phyloP scores from a whole-genome alignment of 2,113 vertebrate genomes.

The human region DNA sequence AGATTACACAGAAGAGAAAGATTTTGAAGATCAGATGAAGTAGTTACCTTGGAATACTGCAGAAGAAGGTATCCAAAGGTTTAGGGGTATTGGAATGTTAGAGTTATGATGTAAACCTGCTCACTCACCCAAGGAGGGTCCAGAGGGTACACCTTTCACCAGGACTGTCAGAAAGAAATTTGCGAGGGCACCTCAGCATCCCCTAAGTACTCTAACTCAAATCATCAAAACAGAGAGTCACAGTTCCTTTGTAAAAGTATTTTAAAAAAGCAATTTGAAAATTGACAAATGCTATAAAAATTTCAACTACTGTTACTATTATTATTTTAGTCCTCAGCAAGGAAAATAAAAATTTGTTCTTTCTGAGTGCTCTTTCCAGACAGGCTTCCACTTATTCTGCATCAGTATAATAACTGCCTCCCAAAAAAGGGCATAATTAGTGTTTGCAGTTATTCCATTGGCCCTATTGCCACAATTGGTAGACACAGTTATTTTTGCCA shows the following conservation, averaged over 20 bases:
- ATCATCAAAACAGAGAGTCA: no score
- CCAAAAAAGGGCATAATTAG: not conserved
- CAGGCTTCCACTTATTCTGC: not conserved
- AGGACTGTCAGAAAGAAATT: no score
- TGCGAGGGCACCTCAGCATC: no score
- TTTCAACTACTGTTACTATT: not conserved
- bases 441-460: not conserved
- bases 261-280: constrained; percentile 28
- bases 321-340: not conserved
- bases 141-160: no score
- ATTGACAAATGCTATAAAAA: not conserved
- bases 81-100: no score
- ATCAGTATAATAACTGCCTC: not conserved
- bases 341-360: not conserved
- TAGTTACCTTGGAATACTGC: not conserved
- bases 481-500: not conserved
- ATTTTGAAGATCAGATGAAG: not conserved
- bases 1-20: not conserved
- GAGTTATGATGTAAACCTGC: no score
- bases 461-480: not conserved
- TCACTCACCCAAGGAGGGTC: no score
- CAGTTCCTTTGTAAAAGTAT: no score
- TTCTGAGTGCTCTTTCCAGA: not conserved
- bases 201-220: no score
- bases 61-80: no score